Evolutionary conservation across 2,888 invertebrate species (phyloP), one percentile per base, ranked within the genome.

Genomic region (Chymomyza procnemis): DNA sequence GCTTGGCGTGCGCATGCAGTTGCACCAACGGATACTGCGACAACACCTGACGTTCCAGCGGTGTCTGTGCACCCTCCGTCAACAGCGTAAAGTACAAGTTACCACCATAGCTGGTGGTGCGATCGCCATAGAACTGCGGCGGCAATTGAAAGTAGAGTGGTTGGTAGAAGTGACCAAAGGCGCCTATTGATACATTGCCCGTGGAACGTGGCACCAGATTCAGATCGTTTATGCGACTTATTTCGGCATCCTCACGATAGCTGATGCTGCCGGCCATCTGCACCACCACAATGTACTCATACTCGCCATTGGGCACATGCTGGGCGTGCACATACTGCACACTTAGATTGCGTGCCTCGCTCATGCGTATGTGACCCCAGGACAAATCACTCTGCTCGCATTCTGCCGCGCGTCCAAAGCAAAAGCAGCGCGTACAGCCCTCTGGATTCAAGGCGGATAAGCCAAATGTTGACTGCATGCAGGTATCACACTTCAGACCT

Each of bases 361-460:
- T 91, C 70, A 94, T 92, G 84, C 94, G 93, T 50, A 96, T 93
- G 89, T 96, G 95, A 9, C 95, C 95, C 94, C 98, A 96, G 0
- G 95, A 94, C 69, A 96, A 94, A 26, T 93, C 93, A 0, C 97
- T 96, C 90, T 97, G 96, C 46, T 93, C 92, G 90, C 99, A 99
- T 63, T 93, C 93, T 3, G 94, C 92, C 59, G 96, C 95, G 83
- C 97, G 93, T 0, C 96, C 97, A 91, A 99, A 99, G 92, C 99
- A 99, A 93, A 98, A 99, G 91, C 99, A 99, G 68, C 95, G 94
- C 0, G 97, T 97, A 90, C 99, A 99, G 6, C 99, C 99, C 63
- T 93, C 93, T 0, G 95, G 94, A 90, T 96, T 97, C 55, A 94
- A 93, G 0, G 91, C 91, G 0, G 96, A 93, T 22, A 99, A 91